These are phyloP conservation scores for Cygnus buccinator DNA, from an alignment of 2,113 vertebrate species.

Conservation along the genomic window DNA sequence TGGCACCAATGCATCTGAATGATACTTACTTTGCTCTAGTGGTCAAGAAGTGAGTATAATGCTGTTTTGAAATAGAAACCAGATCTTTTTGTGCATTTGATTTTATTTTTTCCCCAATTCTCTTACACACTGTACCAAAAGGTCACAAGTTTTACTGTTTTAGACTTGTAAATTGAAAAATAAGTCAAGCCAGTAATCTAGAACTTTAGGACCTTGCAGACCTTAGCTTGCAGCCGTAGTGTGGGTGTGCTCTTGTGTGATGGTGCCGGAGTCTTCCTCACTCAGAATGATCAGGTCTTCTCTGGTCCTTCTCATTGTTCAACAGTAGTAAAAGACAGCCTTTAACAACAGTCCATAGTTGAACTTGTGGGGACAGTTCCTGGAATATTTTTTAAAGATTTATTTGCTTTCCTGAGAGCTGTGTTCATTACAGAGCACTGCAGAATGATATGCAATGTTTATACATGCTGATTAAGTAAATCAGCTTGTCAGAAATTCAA, in stretches of 20 bases:
- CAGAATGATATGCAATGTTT: background rate
- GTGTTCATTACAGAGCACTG: background rate
- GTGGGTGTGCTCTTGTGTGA: background rate
- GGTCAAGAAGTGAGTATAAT: background rate
- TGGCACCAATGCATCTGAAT: background rate
- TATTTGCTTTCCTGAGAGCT: conserved; percentile 40
- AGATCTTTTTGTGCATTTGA: background rate
- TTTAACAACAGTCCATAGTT: background rate
- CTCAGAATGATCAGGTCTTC: background rate
- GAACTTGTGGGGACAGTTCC: background rate
- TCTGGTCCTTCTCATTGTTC: background rate
- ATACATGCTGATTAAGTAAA: background rate
- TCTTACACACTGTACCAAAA: background rate
- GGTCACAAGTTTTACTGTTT: background rate
- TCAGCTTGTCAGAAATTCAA: background rate
- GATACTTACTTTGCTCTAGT: background rate
- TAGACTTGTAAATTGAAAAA: background rate
- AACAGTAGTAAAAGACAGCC: background rate
- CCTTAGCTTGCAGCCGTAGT: background rate
- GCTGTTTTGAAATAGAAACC: background rate
- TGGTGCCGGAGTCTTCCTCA: background rate
- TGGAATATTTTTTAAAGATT: background rate
- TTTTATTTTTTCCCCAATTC: background rate
- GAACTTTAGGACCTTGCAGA: background rate
- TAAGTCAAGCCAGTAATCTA: background rate